Evolutionary conservation across 2,797 vertebrate genomes (phyloP).

Genomic region (Lagorchestes hirsutus): DNA sequence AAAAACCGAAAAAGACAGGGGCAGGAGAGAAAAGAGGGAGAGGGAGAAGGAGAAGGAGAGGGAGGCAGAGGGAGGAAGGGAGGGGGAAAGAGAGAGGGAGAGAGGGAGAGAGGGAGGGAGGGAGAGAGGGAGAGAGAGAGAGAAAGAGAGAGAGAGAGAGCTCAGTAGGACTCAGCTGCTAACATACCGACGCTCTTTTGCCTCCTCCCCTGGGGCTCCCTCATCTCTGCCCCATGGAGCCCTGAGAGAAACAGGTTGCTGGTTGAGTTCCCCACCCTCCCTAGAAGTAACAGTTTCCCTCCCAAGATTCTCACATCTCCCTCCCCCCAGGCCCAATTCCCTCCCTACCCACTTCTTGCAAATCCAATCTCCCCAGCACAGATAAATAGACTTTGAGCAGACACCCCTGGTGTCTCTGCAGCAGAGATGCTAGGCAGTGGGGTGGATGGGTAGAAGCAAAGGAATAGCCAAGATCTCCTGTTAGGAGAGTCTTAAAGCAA

Average conservation of each 20-base stretch:
- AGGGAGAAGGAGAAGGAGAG: too few relatives aligned
- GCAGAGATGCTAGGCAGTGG: background rate
- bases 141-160: too few relatives aligned
- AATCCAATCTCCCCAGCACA: background rate
- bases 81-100: background rate
- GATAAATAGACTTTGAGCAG: background rate
- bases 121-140: background rate
- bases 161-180: background rate
- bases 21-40: too few relatives aligned
- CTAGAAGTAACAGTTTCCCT: background rate
- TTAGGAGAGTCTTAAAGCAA: slow-evolving; percentile 64
- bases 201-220: background rate
- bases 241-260: background rate
- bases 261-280: background rate
- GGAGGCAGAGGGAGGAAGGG: background rate
- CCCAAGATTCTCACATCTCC: background rate
- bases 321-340: background rate
- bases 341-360: background rate
- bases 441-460: background rate
- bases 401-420: background rate
- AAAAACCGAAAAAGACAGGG: background rate
- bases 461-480: background rate
- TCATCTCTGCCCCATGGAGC: background rate
- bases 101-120: background rate
- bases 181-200: background rate